These are phyloP conservation scores for Odontocerum albicorne DNA, from an alignment of 2,888 invertebrate species.

Conservation along the genomic window DNA sequence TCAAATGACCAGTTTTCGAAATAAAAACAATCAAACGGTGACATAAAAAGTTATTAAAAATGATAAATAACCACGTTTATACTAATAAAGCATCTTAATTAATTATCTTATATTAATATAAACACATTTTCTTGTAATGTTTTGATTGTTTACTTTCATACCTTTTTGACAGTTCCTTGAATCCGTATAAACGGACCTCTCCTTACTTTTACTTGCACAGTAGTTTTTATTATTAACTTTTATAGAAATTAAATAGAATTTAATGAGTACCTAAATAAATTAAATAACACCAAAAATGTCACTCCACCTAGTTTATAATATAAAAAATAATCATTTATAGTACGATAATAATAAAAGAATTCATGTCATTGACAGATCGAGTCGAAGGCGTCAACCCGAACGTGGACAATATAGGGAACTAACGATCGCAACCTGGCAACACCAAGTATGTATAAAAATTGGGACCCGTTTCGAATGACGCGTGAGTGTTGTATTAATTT, in stretches of 20 bases:
- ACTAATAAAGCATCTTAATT: no score
- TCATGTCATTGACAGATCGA: conserved; percentile 5
- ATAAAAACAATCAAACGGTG: no score
- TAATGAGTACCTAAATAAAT: conserved; percentile 1
- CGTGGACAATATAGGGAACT: conserved; percentile 9
- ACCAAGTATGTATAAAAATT: neutral
- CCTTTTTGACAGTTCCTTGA: no score
- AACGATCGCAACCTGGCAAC: neutral
- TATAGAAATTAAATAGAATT: neutral
- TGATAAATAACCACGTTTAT: no score
- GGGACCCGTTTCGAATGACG: neutral
- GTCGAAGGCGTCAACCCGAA: conserved; percentile 1
- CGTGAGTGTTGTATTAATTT: neutral
- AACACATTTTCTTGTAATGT: no score
- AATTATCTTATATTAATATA: no score
- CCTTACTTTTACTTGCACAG: no score
- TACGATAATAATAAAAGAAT: conserved; percentile 2
- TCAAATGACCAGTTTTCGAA: no score
- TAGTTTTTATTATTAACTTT: no score
- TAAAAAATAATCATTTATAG: conserved; percentile 10
- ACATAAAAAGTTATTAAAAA: no score
- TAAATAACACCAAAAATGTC: neutral
- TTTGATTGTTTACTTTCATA: no score
- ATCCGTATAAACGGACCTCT: no score
- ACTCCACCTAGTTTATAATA: neutral